Base-by-base conservation (phyloP, 2,888 invertebrate genomes). In the Cinara cedri region DNA sequence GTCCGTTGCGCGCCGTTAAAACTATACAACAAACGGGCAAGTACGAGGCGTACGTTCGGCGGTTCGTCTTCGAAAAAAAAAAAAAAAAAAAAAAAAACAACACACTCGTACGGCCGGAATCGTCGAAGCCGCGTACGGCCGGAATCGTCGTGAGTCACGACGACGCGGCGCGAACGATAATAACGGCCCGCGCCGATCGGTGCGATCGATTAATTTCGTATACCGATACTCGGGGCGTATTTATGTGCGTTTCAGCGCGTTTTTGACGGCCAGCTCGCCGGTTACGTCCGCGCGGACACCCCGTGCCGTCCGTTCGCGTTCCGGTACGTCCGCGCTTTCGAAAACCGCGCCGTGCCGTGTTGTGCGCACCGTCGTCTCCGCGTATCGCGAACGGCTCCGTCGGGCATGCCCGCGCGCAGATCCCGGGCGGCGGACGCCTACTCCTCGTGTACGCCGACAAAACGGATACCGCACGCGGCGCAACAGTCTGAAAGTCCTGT, bases 161-260 rank as follows among this genome's bases (percentile, higher is more conserved):
- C 16, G 16, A 44, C 34, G 9, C n/a, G 8, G 9, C 42, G 46
- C 16, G 49, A 72, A 74, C 34, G 34, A 34, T 34, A 34, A 34
- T 34, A 34, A 46, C 34, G 10, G 14, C 8, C 3, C 21, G 26
- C n/a, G 49, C 60, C 62, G 34, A n/a, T 71, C 55, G 21, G 46
- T 26, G 26, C 26, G 16, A 72, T 49, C 72, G 72, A 72, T 63
- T 72, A 72, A 72, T 72, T 72, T 62, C 16, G 62, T 26, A 71
- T 24, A 19, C 16, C n/a, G n/a, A n/a, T n/a, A n/a, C n/a, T n/a
- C n/a, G n/a, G n/a, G n/a, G 34, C 34, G 34, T 34, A 6, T 34
- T n/a, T 34, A 6, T 34, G 6, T 3, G 34, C 6, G 6, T 34
- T 34, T 6, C 34, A 6, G 6, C 34, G 34, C 34, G 34, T 70